Conservation (phyloP, 2,797 vertebrate species). For the Cirrhinus mrigala region DNA sequence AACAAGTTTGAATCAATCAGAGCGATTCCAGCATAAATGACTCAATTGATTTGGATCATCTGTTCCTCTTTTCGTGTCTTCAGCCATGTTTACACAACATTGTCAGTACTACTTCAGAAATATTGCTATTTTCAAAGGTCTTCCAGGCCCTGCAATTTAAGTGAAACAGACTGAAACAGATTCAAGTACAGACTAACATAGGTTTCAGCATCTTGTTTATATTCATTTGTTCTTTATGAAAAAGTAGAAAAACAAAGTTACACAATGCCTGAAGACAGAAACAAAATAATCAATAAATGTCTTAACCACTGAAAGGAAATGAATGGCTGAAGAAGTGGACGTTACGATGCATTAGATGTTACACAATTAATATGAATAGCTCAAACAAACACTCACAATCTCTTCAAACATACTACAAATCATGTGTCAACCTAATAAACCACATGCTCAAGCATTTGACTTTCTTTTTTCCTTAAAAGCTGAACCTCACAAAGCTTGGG, state of each 20-base stretch:
- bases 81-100: no score
- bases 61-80: no score
- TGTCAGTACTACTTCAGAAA: no score
- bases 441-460: background rate
- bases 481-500: background rate
- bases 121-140: no score
- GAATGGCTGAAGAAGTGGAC: background rate
- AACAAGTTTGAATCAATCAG: no score
- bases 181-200: background rate
- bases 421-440: no score
- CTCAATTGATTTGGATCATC: no score
- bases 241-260: constrained; percentile 8
- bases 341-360: background rate
- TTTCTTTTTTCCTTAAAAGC: background rate
- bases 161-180: no score
- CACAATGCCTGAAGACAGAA: background rate
- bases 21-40: no score
- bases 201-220: constrained; percentile 13
- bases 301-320: background rate
- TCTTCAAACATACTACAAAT: background rate
- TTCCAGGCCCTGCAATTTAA: no score
- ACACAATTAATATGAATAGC: background rate
- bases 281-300: background rate
- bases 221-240: background rate
- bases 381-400: background rate